Evolutionary conservation across 2,113 vertebrate species (phyloP).

Genomic region (Heloderma charlesbogerti): DNA sequence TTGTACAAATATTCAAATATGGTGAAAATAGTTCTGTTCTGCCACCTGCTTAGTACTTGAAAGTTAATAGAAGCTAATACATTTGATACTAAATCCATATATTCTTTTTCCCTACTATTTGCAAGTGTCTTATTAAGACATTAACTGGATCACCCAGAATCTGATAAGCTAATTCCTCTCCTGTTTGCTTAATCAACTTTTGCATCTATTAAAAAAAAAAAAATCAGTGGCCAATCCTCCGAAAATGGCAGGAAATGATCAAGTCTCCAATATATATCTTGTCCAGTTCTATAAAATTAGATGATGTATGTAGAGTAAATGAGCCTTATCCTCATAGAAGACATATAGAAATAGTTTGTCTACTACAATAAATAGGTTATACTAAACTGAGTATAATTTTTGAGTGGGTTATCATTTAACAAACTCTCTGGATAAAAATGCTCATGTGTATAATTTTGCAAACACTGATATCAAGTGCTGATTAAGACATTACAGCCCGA

Average conservation of each 20-base stretch:
- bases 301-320: not conserved
- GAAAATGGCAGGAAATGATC: not conserved
- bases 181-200: not conserved
- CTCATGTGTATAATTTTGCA: not conserved
- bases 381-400: not conserved
- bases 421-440: slow-evolving; percentile 20
- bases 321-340: not conserved
- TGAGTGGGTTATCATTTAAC: not conserved
- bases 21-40: not conserved
- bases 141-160: not conserved
- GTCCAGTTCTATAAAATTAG: not conserved
- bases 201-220: not conserved
- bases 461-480: not conserved
- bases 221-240: not conserved
- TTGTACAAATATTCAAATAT: not conserved
- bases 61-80: not conserved
- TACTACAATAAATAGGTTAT: not conserved
- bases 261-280: not conserved
- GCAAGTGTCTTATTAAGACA: not conserved
- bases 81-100: not conserved
- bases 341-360: not conserved
- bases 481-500: not conserved
- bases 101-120: not conserved
- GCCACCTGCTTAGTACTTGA: not conserved
- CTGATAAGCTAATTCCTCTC: not conserved